Base-by-base conservation (phyloP, 2,113 vertebrate genomes). In the Lethenteron camtschaticum region DNA sequence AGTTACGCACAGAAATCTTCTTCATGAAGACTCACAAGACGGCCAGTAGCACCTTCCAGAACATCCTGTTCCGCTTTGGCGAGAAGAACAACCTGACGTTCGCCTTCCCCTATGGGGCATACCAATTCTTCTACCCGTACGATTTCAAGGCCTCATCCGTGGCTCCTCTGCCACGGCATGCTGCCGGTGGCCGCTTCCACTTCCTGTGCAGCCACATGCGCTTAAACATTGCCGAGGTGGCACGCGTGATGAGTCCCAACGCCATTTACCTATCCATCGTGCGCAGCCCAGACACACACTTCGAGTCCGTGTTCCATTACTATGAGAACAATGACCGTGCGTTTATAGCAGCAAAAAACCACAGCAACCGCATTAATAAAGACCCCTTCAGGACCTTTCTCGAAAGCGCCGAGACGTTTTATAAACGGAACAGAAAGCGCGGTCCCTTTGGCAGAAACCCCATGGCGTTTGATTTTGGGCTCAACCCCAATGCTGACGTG, bases 11-110 rank as follows among this genome's bases (percentile, higher is more conserved):
- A 24, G 24, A 24, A 24, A 24, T 24, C 3, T 24, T 90, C 76
- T 91, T 92, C 77, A 77, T 95, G 71, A 95, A 95, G 84, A 92
- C 87, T 2, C 88, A 90, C 79, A 94, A 94, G 79, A 90, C 88
- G 0, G 89, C 87, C 14, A 86, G 89, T 81, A 91, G 88, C 81
- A 92, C 88, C 0, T 79, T 95, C 69, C 82, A 89, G 71, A 95
- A 85, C 75, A 77, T 95, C 71, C 83, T 95, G 59, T 89, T 90
- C 75, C 87, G 88, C 70, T 92, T 85, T 0, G 89, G 88, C 57
- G 89, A 92, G 56, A 77, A 79, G 8, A 79, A 73, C 0, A 73
- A 77, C 18, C 81, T 95, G 55, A 79, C 69, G 58, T 92, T 95
- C 0, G 89, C 89, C 57, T 79, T 95, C 18, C 89, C 89, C 24